These are phyloP conservation scores for Campylorhamphus procurvoides DNA, from an alignment of 2,113 vertebrate genomes.

Conservation along the genomic window DNA sequence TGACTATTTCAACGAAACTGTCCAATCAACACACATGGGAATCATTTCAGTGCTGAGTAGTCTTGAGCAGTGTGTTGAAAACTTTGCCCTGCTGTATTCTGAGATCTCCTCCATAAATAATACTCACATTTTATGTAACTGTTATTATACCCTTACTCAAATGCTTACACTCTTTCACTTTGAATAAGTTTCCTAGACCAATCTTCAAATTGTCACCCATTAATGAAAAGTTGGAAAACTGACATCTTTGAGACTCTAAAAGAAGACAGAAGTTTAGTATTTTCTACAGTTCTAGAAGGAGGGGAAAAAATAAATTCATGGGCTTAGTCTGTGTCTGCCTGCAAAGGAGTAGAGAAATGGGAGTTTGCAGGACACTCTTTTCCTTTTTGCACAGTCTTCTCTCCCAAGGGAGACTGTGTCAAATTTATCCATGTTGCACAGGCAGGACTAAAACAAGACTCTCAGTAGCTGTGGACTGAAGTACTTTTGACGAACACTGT, in stretches of 20 bases:
- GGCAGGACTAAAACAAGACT: background rate
- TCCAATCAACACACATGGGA: background rate
- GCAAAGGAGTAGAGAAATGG: background rate
- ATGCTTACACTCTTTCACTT: background rate
- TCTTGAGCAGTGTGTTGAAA: background rate
- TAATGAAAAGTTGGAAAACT: background rate
- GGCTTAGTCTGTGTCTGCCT: background rate
- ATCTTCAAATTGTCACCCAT: background rate
- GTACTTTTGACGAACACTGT: background rate
- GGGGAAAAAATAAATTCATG: background rate
- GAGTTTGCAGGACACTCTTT: background rate
- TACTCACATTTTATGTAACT: background rate
- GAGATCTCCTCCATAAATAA: background rate
- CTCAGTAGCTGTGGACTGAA: background rate
- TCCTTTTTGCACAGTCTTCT: background rate
- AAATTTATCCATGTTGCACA: background rate
- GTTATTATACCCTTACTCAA: background rate
- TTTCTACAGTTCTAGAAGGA: background rate
- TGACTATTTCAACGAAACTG: background rate
- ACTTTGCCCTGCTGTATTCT: background rate
- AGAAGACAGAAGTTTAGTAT: background rate
- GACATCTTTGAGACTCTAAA: background rate
- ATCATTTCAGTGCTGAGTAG: background rate
- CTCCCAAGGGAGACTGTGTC: background rate
- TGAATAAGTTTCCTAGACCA: background rate